A percentile compares a stretch with the other conserved stretches of the same genome.
phyloP scores from a whole-genome alignment of 2,888 invertebrate genomes.

The Zeuzera pyrina region DNA sequence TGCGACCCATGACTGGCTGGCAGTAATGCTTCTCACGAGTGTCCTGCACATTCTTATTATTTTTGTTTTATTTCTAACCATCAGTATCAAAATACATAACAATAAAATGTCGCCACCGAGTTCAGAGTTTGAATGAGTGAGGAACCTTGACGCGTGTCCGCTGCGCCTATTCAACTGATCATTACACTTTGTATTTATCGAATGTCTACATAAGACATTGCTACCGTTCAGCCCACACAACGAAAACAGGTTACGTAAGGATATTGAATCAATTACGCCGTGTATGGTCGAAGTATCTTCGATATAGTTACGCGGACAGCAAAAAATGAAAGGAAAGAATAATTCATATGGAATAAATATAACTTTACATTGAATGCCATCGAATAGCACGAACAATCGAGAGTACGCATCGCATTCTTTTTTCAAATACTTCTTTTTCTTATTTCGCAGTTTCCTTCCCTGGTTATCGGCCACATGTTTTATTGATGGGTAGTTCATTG shows the following conservation, averaged over 20 bases:
- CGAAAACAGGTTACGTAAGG: constrained; percentile 41
- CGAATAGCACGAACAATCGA: constrained; percentile 61
- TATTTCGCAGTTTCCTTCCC: constrained; percentile 67
- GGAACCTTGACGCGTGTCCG: constrained; percentile 21
- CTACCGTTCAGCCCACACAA: constrained; percentile 33
- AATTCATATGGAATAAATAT: constrained; percentile 50
- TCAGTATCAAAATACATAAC: constrained; percentile 22
- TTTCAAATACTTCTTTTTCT: constrained; percentile 70
- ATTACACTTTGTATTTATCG: constrained; percentile 4
- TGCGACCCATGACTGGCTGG: constrained; percentile 30
- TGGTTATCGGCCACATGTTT: constrained; percentile 69
- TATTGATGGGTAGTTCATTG: constrained; percentile 72
- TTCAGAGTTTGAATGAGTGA: constrained; percentile 37
- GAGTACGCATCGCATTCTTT: constrained; percentile 56
- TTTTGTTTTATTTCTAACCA: constrained; percentile 12
- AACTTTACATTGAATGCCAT: constrained; percentile 66
- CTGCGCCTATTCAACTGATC: constrained; percentile 11
- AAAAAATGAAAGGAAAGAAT: constrained; percentile 35
- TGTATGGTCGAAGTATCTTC: constrained; percentile 32
- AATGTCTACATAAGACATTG: not conserved
- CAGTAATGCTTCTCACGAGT: constrained; percentile 24
- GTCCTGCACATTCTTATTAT: constrained; percentile 18
- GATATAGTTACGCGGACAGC: constrained; percentile 3
- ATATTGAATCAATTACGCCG: constrained; percentile 44
- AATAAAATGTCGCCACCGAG: constrained; percentile 19